Evolutionary conservation across 30 jellyfish, hydroid and myxozoan species (phyloP), one percentile per base, ranked within the genome.

Genomic region (Chrysaora quinquecirrha): DNA sequence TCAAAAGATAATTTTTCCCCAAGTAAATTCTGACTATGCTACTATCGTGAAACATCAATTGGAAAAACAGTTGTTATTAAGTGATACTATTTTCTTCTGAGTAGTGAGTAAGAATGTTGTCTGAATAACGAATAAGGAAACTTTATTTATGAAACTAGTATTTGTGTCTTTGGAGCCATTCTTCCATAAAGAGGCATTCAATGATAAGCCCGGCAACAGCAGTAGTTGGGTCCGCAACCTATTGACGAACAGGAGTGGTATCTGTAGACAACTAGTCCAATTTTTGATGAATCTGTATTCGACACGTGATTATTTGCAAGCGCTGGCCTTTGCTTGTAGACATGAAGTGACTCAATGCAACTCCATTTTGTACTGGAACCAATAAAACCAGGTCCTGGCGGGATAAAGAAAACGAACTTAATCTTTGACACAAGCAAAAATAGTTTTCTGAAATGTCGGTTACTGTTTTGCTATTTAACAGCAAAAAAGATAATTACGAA

Each of bases 151-250:
- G n/a, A n/a, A n/a, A n/a, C n/a, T n/a, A n/a, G n/a, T n/a, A n/a
- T n/a, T n/a, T n/a, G n/a, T n/a, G 58, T 43, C 58, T 43, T 16
- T 43, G 16, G 58, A 43, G 58, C 58, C 58, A 43, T 43, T 43
- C 12, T 43, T 43, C 9, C 12, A 6, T 43, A 6, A 43, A 43
- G 58, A 43, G 58, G 16, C 16, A 43, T 9, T 16, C 9, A 6
- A 6, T 43, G 16, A 16, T 43, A 43, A 43, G 58, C 58, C 58
- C 58, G 58, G 16, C 58, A 43, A 43, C 58, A 43, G 58, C 58
- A 43, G 58, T 43, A 43, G 58, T 43, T 43, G 16, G 58, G 58
- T 43, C 58, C 58, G 58, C 58, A 43, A 43, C 58, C 58, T 9
- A 16, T 6, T 16, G 58, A 6, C 16, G 58, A 9, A 16, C 58